Evolutionary conservation across 2,797 vertebrate species (phyloP), one percentile per base, ranked within the genome.

Genomic region (Hyperoplus lanceolatus): DNA sequence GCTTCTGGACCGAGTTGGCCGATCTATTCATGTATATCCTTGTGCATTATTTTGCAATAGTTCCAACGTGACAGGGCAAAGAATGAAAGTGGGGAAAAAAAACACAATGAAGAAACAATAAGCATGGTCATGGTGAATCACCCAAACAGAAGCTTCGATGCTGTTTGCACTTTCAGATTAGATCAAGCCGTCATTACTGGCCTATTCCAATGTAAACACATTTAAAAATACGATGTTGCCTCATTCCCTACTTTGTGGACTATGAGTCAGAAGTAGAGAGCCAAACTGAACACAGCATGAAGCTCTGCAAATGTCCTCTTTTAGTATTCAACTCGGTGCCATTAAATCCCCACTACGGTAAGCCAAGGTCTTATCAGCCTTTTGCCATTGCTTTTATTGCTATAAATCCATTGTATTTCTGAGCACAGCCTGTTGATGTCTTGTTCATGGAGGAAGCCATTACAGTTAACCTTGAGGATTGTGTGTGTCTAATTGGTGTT

Each of bases 391-490:
- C 73, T 66, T 73, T 78, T 70, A 77, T 82, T 79, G 46, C 73
- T 50, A 64, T 77, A 70, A 77, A 77, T 75, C 12, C 49, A 70
- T 69, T 87, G 58, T 73, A 53, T 89, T 91, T 83, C 57, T 81
- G 59, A 81, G 45, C 75, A 77, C 70, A 77, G 74, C 69, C 64
- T 76, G 72, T 70, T 84, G 81, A 86, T 82, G 79, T 85, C 73
- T 85, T 90, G 79, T 85, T 87, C 87, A 81, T 68, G 79, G 83
- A 89, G 79, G 56, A 80, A 86, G 61, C 72, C 75, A 70, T 89
- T 84, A 71, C 42, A 29, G 75, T 80, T 90, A 84, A 92, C 91
- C 90, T 93, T 91, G 88, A 89, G 53, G 67, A 78, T 77, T 74
- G 79, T 76, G 50, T 75, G 53, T 73, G 65, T 42, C 60, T 90